Conservation (phyloP, 2,113 vertebrate species). For the Mobula hypostoma region DNA sequence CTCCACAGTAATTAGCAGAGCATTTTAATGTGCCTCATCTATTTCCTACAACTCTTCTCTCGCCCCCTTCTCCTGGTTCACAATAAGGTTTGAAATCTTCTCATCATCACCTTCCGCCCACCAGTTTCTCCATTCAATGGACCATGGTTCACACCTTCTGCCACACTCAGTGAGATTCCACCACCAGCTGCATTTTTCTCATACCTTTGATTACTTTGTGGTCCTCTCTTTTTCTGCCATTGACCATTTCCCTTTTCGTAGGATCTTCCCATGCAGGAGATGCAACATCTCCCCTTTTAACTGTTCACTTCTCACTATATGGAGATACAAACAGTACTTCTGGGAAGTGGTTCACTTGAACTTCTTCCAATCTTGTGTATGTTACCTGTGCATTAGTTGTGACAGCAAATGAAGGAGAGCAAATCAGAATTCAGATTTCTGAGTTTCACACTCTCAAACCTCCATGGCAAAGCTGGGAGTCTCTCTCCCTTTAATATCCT, state of each 20-base stretch:
- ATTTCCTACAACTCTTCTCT: no score
- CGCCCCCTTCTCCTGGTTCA: no score
- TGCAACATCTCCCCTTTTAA: no score
- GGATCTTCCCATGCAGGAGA: no score
- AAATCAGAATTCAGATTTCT: not conserved
- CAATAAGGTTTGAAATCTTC: no score
- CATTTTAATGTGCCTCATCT: no score
- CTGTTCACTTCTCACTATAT: not conserved
- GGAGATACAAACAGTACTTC: not conserved
- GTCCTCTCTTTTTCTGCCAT: not conserved
- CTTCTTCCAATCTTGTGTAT: not conserved
- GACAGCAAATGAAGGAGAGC: not conserved
- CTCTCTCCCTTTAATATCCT: not conserved
- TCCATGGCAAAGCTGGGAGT: not conserved
- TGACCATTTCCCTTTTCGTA: not conserved
- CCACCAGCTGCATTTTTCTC: no score
- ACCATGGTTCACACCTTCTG: no score
- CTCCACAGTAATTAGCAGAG: no score
- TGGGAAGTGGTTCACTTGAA: not conserved
- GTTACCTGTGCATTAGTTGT: not conserved
- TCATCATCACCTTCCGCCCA: no score
- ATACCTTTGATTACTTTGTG: not conserved
- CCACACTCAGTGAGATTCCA: no score
- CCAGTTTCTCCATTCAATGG: no score
- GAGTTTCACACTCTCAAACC: not conserved